Evolutionary conservation across 2,113 vertebrate species (phyloP), one percentile per base, ranked within the genome.

Genomic region (Tupaia tana): DNA sequence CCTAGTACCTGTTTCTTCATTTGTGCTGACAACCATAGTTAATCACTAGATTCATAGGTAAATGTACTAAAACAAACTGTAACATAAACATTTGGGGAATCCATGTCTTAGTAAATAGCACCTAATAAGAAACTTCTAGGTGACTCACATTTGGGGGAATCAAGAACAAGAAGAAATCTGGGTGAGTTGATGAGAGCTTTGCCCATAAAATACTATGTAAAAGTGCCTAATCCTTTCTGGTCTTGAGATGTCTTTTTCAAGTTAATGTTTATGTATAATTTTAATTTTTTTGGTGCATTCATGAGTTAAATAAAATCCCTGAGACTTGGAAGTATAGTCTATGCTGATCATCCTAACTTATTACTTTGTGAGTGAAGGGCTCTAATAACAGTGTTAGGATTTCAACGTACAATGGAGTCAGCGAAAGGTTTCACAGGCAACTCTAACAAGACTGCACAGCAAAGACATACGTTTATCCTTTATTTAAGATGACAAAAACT

Each of bases 401-500:
- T 87, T 96, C 84, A n/a, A 1, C 31, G 31, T 15, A 73, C 52
- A 85, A 74, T 0, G 54, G 64, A 97, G 93, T 97, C 96, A 92
- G 92, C 10, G n/a, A 91, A 97, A 98, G 97, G 96, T 98, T 98
- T 98, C 98, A 96, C 58, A 97, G 97, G 89, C 97, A 98, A 95
- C 89, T 95, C 22, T 63, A 81, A 75, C 95, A 95, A 95, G 91
- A 75, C 86, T 95, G 89, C 84, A 90, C 56, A 64, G 91, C 19
- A 59, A 95, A 98, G 98, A 98, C 86, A 95, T 95, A 96, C 82
- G 97, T 95, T 98, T 97, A 98, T 98, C 98, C 97, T 98, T 98
- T 98, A 98, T 98, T 98, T 98, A 98, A 97, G 90, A 93, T 98
- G 98, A 98, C 98, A 98, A 98, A 98, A 98, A 97, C 97, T 98